Evolutionary conservation across 2,888 invertebrate species (phyloP).

Genomic region (Eupithecia vulgata): DNA sequence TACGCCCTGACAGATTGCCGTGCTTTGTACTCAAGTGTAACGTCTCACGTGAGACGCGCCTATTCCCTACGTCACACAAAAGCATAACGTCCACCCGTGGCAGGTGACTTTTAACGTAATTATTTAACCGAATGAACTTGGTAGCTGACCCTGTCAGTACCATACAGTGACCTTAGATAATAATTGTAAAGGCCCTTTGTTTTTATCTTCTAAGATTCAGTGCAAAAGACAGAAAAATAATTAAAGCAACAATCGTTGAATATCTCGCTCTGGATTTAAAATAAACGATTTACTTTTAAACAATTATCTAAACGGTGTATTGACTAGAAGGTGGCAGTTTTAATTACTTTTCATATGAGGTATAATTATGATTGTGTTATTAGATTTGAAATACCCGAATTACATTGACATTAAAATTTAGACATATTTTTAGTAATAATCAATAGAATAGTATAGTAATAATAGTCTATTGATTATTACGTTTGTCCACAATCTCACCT

Average conservation of each 20-base stretch:
- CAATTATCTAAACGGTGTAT: neutral
- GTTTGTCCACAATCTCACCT: too few species aligned
- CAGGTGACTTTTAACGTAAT: neutral
- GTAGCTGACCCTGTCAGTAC: neutral
- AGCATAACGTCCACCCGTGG: neutral
- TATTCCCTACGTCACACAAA: too few species aligned
- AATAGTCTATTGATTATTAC: too few species aligned
- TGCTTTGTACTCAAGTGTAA: too few species aligned
- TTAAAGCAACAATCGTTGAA: neutral
- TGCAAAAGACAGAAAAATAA: constrained; percentile 11
- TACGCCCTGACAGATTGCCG: too few species aligned
- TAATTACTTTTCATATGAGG: constrained; percentile 48
- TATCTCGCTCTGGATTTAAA: neutral
- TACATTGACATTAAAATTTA: neutral
- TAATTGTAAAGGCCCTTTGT: neutral
- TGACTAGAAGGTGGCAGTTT: constrained; percentile 38
- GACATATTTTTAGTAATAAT: too few species aligned
- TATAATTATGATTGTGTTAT: neutral
- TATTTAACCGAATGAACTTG: neutral
- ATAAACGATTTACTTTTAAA: neutral
- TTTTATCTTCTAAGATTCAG: neutral
- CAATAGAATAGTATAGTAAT: too few species aligned
- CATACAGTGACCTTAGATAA: neutral
- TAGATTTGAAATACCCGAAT: neutral
- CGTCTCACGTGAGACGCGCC: too few species aligned